Conservation (phyloP, 1,140 invertebrate species). For the Bombyx mandarina region DNA sequence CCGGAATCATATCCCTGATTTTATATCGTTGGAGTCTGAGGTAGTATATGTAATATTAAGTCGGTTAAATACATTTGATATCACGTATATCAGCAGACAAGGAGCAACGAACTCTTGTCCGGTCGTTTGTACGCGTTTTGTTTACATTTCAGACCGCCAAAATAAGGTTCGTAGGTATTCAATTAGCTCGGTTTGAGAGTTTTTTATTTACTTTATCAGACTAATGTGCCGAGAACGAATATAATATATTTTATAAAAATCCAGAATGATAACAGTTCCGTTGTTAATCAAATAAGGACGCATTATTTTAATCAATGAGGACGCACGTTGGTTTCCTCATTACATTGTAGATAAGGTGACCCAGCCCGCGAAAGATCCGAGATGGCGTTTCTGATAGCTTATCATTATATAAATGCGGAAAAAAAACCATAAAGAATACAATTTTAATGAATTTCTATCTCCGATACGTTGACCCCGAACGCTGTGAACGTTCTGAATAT, state of each 20-base stretch:
- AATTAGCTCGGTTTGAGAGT: conserved; percentile 13
- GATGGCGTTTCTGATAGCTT: conserved; percentile 1
- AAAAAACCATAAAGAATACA: too few relatives aligned
- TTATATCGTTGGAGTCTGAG: too few relatives aligned
- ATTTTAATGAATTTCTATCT: neutral
- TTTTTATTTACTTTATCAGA: conserved; percentile 7
- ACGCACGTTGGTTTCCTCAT: conserved; percentile 9
- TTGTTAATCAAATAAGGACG: conserved; percentile 25
- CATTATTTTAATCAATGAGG: conserved; percentile 30
- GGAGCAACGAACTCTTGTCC: conserved; percentile 43
- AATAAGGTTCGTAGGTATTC: conserved; percentile 22
- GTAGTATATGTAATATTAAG: too few relatives aligned
- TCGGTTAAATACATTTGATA: too few relatives aligned
- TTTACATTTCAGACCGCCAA: conserved; percentile 36
- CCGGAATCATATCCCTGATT: too few relatives aligned
- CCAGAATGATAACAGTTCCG: neutral
- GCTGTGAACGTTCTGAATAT: neutral
- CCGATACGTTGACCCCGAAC: too few relatives aligned
- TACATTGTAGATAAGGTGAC: conserved; percentile 4
- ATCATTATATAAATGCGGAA: too few relatives aligned
- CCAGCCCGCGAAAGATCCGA: neutral
- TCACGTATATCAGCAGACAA: conserved; percentile 21
- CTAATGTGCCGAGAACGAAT: conserved; percentile 2
- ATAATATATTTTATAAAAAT: conserved; percentile 6
- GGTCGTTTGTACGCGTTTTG: conserved; percentile 29